Percentiles rank a stretch among this genome's conserved stretches.
Evolutionary conservation across 1,140 invertebrate species (phyloP).

Genomic region (Cydia amplana): DNA sequence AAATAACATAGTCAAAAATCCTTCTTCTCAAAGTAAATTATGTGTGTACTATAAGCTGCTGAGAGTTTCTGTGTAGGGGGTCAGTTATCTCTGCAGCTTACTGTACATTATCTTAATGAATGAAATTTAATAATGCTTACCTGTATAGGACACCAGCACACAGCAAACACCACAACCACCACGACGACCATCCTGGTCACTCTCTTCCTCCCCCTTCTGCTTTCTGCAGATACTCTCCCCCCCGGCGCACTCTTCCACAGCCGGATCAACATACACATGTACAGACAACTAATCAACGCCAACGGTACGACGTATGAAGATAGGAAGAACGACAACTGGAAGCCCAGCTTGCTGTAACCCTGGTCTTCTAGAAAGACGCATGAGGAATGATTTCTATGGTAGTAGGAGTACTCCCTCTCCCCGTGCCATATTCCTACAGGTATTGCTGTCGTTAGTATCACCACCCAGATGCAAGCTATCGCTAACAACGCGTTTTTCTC

Average conservation of each 20-base stretch:
- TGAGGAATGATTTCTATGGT: slow-evolving; percentile 81
- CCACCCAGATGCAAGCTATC: slow-evolving; percentile 89
- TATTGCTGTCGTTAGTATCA: slow-evolving; percentile 87
- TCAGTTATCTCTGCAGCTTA: no score
- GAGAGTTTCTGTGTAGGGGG: no score
- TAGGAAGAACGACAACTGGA: slow-evolving; percentile 90
- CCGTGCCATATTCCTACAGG: slow-evolving; percentile 90
- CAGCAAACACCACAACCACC: slow-evolving; percentile 95
- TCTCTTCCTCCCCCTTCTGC: slow-evolving; percentile 90
- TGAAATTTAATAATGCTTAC: slow-evolving; percentile 73
- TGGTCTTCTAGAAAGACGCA: slow-evolving; percentile 84
- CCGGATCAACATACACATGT: slow-evolving; percentile 93
- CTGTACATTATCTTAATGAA: no score
- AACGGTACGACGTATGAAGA: slow-evolving; percentile 93
- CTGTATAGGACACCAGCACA: slow-evolving; percentile 98
- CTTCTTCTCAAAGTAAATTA: no score
- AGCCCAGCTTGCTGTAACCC: slow-evolving; percentile 85
- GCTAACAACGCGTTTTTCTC: slow-evolving; percentile 90
- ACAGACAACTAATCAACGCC: slow-evolving; percentile 92
- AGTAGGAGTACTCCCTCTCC: slow-evolving; percentile 84
- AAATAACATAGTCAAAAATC: no score
- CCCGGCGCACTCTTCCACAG: slow-evolving; percentile 92
- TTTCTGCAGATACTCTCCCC: slow-evolving; percentile 83
- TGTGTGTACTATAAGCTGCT: no score
- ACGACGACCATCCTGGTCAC: slow-evolving; percentile 96